phyloP scores from a whole-genome alignment of 2,797 vertebrate genomes.

The Lacerta agilis region DNA sequence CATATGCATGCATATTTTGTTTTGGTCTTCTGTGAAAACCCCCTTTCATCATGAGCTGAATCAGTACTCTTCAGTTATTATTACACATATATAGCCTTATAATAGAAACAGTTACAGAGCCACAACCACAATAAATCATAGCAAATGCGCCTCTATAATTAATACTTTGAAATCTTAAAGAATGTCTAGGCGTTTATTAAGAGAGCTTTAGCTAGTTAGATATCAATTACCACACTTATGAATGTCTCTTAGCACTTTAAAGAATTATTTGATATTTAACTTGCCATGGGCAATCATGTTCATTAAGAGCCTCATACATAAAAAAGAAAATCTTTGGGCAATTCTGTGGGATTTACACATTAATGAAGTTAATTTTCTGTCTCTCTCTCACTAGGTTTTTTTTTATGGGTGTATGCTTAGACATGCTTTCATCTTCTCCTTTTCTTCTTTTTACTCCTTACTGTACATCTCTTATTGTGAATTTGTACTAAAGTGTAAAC shows the following conservation, averaged over 20 bases:
- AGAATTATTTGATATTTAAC: slow-evolving; percentile 29
- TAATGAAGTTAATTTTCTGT: slow-evolving; percentile 26
- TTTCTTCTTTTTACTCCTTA: neutral
- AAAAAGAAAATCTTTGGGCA: slow-evolving; percentile 10
- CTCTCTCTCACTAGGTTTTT: neutral
- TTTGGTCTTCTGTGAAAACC: neutral
- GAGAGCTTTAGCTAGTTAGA: neutral
- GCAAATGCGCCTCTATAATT: slow-evolving; percentile 11
- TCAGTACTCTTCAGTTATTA: neutral
- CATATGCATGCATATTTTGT: neutral
- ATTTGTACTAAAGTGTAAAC: neutral
- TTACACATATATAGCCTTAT: fast-evolving
- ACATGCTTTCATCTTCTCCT: fast-evolving
- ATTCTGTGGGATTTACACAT: slow-evolving; percentile 24
- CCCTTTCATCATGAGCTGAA: neutral
- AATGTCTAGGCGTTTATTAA: neutral
- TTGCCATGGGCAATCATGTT: neutral
- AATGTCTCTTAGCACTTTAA: neutral
- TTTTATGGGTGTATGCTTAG: neutral
- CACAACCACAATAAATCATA: neutral
- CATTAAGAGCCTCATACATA: neutral
- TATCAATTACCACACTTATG: slow-evolving; percentile 9
- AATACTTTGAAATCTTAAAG: neutral
- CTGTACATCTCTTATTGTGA: neutral
- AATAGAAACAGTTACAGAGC: neutral